Conservation (phyloP, 2,113 vertebrate species). For the Galeopterus variegatus region DNA sequence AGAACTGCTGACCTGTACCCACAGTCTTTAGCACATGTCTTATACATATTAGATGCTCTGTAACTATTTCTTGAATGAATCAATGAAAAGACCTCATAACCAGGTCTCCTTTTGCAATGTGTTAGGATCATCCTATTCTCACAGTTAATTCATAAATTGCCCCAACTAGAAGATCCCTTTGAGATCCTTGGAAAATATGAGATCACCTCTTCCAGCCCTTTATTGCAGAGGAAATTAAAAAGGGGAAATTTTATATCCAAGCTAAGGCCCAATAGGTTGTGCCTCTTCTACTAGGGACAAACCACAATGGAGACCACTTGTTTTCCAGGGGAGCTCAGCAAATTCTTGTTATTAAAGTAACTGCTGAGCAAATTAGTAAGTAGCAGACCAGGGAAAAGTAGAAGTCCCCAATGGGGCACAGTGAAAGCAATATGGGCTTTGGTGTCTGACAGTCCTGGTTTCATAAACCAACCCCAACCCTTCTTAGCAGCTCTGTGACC, state of each 20-base stretch:
- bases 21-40: background rate
- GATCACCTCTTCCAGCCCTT: background rate
- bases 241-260: background rate
- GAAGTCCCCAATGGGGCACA: background rate
- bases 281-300: background rate
- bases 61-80: background rate
- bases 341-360: slow-evolving; percentile 23
- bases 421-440: background rate
- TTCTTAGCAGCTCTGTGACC: background rate
- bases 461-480: background rate
- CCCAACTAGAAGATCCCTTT: background rate
- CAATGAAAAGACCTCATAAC: background rate
- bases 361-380: background rate
- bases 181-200: background rate
- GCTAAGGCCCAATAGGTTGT: background rate
- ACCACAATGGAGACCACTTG: background rate
- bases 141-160: background rate
- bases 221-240: background rate
- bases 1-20: background rate
- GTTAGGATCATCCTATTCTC: background rate
- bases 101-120: background rate
- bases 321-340: background rate
- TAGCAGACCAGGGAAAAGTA: background rate
- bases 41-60: background rate
- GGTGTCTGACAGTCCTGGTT: background rate